Evolutionary conservation across 2,797 vertebrate species (phyloP).

Genomic region (Gallinago stenura): DNA sequence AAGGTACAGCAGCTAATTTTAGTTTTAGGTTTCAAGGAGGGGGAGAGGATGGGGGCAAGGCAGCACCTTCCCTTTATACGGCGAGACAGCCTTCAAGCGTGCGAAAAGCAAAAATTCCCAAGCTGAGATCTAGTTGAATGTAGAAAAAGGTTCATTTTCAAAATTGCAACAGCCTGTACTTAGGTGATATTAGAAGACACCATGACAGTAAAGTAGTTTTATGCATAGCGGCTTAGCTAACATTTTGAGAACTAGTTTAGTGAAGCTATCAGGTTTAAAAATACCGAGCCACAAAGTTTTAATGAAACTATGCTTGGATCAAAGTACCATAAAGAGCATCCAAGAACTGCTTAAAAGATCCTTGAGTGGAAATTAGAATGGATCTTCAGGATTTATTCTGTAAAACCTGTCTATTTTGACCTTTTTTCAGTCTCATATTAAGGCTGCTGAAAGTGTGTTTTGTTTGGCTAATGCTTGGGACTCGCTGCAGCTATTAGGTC

Average conservation of each 20-base stretch:
- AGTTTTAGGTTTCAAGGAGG: constrained; percentile 75
- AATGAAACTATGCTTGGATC: constrained; percentile 81
- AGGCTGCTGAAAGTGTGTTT: constrained; percentile 77
- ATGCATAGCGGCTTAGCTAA: constrained; percentile 79
- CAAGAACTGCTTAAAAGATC: constrained; percentile 81
- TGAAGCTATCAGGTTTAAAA: constrained; percentile 80
- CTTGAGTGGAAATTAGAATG: constrained; percentile 83
- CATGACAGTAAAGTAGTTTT: constrained; percentile 82
- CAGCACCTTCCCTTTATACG: constrained; percentile 70
- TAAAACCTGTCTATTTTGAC: constrained; percentile 82
- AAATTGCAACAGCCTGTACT: constrained; percentile 72
- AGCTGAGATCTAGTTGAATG: constrained; percentile 74
- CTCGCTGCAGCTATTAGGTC: constrained; percentile 65
- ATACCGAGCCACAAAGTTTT: constrained; percentile 82
- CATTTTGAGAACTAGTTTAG: constrained; percentile 80
- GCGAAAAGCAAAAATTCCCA: constrained; percentile 73
- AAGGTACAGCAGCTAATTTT: constrained; percentile 74
- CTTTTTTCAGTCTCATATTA: constrained; percentile 78
- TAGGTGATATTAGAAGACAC: constrained; percentile 80
- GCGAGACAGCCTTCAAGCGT: constrained; percentile 62
- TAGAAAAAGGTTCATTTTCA: constrained; percentile 79
- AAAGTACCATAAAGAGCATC: constrained; percentile 81
- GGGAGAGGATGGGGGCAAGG: constrained; percentile 47
- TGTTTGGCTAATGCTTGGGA: constrained; percentile 77
- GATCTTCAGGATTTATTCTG: constrained; percentile 83